These are phyloP conservation scores for Lanius ludovicianus DNA, from an alignment of 2,113 vertebrate species.

Conservation along the genomic window DNA sequence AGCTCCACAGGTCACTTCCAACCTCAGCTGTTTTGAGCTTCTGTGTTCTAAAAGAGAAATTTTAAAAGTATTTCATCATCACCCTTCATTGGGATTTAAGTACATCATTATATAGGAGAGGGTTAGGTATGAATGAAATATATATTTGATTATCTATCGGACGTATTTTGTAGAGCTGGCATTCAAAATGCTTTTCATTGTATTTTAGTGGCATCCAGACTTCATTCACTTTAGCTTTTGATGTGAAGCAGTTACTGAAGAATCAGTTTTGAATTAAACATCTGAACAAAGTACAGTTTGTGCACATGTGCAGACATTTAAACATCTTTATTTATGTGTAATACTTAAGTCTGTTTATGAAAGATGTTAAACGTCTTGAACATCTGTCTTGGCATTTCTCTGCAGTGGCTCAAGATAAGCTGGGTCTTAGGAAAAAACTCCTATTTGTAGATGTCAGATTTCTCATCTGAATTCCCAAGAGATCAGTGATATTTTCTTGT, in stretches of 20 bases:
- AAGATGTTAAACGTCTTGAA: not conserved
- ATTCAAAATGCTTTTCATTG: not conserved
- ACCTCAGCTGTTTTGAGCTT: accelerated
- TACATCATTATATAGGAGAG: not conserved
- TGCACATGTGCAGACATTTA: not conserved
- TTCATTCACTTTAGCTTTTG: not conserved
- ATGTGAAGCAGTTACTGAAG: not conserved
- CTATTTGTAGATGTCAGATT: not conserved
- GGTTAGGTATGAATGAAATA: not conserved
- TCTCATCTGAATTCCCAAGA: not conserved
- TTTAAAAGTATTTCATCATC: not conserved
- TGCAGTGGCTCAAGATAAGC: not conserved
- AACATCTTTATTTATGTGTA: not conserved
- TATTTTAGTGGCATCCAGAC: not conserved
- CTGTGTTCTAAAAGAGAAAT: not conserved
- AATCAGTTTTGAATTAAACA: not conserved
- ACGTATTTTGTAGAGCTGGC: not conserved
- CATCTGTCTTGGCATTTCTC: not conserved
- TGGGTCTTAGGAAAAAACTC: not conserved
- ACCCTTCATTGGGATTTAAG: no score
- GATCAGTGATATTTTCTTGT: not conserved
- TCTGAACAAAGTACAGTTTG: not conserved
- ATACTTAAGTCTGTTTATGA: not conserved
- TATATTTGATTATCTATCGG: not conserved
- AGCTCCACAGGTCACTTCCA: accelerated